Evolutionary conservation across 2,113 vertebrate genomes (phyloP).

Genomic region (Haplotaxodon microlepis): DNA sequence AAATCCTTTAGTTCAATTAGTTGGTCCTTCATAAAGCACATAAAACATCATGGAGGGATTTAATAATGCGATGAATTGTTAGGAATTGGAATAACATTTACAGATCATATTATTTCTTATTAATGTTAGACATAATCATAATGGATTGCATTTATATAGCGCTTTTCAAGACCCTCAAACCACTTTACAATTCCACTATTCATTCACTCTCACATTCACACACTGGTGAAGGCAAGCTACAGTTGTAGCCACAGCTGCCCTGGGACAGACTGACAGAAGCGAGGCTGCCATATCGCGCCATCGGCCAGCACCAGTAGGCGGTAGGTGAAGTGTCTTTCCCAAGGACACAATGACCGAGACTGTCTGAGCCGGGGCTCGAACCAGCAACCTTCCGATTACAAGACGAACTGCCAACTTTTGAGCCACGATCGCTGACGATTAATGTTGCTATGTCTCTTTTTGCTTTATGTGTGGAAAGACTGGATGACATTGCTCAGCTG

Average conservation of each 20-base stretch:
- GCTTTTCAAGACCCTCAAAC: neutral
- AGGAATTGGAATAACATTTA: neutral
- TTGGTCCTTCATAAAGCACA: neutral
- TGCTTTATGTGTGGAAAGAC: neutral
- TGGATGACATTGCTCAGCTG: neutral
- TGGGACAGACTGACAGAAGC: too few species aligned
- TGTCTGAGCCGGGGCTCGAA: neutral
- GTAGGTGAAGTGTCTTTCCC: neutral
- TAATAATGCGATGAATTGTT: neutral
- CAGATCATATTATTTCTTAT: neutral
- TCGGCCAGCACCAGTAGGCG: neutral
- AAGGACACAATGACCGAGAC: neutral
- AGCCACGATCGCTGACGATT: neutral
- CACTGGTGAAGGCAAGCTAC: neutral
- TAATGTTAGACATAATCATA: neutral
- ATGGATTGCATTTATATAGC: neutral
- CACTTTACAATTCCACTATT: neutral
- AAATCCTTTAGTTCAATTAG: neutral
- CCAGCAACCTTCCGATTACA: neutral
- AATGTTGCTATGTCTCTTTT: neutral
- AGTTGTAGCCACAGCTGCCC: too few species aligned
- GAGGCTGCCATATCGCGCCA: neutral
- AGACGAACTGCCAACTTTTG: neutral
- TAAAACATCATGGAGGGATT: neutral
- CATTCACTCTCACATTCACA: neutral